Evolutionary conservation across 2,113 vertebrate genomes (phyloP).

Genomic region (Cettia cetti): DNA sequence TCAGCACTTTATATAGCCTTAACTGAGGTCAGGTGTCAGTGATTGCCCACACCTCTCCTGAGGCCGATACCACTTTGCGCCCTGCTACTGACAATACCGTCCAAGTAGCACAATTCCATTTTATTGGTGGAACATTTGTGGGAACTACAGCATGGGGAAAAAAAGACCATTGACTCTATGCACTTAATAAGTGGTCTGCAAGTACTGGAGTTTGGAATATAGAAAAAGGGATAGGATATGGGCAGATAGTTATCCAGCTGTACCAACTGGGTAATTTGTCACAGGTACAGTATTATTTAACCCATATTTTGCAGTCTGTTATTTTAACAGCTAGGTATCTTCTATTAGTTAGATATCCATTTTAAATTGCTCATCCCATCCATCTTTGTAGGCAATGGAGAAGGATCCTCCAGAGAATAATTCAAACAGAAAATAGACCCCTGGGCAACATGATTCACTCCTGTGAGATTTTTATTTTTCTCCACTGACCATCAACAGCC

Average conservation of each 20-base stretch:
- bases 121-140: constrained; percentile 15
- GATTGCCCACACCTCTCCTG: neutral
- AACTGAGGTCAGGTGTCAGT: constrained; percentile 35
- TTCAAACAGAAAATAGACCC: neutral
- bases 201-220: neutral
- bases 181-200: neutral
- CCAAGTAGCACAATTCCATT: neutral
- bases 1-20: constrained; percentile 8
- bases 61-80: neutral
- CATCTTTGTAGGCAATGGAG: neutral
- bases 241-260: neutral
- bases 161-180: neutral
- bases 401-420: neutral
- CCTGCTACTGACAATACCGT: neutral
- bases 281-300: neutral
- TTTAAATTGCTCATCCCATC: neutral
- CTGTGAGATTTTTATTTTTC: neutral
- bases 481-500: accelerated
- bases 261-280: neutral
- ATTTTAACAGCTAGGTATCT: neutral
- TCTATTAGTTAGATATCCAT: neutral
- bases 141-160: neutral
- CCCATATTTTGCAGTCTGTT: neutral
- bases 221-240: neutral
- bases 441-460: neutral